Conservation (phyloP, 2,888 invertebrate genomes). For the Pseudoips prasinana region DNA sequence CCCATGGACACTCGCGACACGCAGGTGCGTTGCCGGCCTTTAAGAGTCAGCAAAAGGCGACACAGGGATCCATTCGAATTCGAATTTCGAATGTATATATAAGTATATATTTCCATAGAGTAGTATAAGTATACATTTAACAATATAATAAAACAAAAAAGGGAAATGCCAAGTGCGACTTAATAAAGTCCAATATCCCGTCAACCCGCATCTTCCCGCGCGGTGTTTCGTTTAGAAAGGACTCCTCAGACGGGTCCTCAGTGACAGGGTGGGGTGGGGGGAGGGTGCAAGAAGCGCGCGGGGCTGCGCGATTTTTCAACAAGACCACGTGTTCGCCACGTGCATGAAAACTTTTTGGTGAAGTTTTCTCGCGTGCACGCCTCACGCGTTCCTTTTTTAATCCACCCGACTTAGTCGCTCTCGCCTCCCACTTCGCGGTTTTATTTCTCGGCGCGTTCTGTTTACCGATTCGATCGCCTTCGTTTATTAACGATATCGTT, state of each 20-base stretch:
- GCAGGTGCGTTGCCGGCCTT: too few relatives aligned
- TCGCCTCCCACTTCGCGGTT: conserved; percentile 13
- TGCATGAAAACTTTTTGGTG: conserved; percentile 65
- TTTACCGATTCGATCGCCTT: conserved; percentile 23
- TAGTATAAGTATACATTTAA: too few relatives aligned
- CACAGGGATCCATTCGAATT: too few relatives aligned
- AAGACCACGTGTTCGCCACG: conserved; percentile 77
- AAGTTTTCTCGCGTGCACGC: conserved; percentile 51
- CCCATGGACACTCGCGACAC: too few relatives aligned
- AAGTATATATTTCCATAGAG: too few relatives aligned
- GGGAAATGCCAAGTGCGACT: conserved; percentile 22
- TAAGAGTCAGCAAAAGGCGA: too few relatives aligned
- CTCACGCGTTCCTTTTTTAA: conserved; percentile 28
- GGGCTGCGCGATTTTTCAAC: conserved; percentile 74
- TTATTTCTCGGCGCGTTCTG: conserved; percentile 25
- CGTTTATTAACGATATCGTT: conserved; percentile 20
- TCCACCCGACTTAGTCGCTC: conserved; percentile 11
- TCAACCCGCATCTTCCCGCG: conserved; percentile 44
- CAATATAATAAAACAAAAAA: conserved; percentile 12
- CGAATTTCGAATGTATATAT: too few relatives aligned
- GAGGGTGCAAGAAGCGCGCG: conserved; percentile 53
- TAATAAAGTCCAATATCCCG: conserved; percentile 24
- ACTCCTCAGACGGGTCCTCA: conserved; percentile 36
- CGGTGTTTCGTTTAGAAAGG: conserved; percentile 50
- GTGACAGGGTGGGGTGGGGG: conserved; percentile 33